Evolutionary conservation across 2,797 vertebrate genomes (phyloP).

Genomic region (Onychomys arenicola): DNA sequence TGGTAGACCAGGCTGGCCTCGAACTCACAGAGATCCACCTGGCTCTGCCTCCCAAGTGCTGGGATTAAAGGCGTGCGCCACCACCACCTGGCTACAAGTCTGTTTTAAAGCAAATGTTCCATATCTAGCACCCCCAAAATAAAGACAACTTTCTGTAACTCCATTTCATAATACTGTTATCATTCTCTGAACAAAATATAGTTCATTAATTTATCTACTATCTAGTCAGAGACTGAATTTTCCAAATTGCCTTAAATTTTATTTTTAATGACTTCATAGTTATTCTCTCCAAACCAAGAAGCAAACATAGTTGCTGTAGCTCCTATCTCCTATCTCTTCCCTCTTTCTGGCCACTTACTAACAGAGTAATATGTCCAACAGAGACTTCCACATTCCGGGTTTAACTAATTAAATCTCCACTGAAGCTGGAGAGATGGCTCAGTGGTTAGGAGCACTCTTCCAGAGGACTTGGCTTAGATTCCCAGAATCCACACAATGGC

Average conservation of each 20-base stretch:
- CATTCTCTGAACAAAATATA: slow-evolving; percentile 3
- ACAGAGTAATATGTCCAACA: not conserved
- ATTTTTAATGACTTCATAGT: not conserved
- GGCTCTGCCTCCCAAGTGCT: no score
- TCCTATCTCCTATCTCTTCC: not conserved
- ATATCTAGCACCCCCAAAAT: not conserved
- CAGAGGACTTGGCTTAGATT: not conserved
- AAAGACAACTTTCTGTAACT: not conserved
- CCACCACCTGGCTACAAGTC: no score
- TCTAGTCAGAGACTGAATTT: slow-evolving; percentile 31
- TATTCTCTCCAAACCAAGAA: slow-evolving; percentile 38
- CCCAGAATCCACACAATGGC: not conserved
- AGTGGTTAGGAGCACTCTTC: not conserved
- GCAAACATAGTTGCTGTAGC: not conserved
- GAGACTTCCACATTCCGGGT: not conserved
- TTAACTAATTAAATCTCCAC: not conserved
- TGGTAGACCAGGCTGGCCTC: no score
- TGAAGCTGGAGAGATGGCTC: no score
- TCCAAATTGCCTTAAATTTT: slow-evolving; percentile 15
- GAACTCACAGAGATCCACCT: no score
- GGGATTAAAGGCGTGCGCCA: no score
- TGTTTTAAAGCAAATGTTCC: slow-evolving; percentile 42
- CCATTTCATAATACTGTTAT: not conserved
- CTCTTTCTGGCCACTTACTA: not conserved
- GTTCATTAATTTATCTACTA: not conserved